A percentile compares a stretch with the other conserved stretches of the same genome.
phyloP scores from a whole-genome alignment of 2,797 vertebrate genomes.

The Rhinichthys osculus region DNA sequence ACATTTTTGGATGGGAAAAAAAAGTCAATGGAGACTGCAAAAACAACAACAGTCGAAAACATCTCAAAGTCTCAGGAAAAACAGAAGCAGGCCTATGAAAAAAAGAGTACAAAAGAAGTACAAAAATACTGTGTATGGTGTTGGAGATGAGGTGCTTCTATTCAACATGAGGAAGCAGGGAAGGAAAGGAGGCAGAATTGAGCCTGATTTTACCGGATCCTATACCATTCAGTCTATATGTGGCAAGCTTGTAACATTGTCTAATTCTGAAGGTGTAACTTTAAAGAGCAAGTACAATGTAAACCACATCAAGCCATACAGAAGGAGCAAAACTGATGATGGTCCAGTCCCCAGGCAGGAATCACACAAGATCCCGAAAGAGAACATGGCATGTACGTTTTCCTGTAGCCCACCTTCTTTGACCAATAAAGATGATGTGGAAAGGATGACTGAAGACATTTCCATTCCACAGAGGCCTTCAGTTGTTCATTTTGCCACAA shows the following conservation, averaged over 20 bases:
- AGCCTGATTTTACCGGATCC: slow-evolving; percentile 34
- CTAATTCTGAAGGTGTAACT: slow-evolving; percentile 13
- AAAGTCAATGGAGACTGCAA: too few species aligned
- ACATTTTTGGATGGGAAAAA: neutral
- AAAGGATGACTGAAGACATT: too few species aligned
- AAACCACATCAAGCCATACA: too few species aligned
- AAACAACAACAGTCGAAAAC: neutral
- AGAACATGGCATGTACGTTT: too few species aligned
- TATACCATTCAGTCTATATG: slow-evolving; percentile 19
- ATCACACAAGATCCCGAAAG: too few species aligned
- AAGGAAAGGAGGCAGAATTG: slow-evolving; percentile 41
- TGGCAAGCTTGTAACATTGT: slow-evolving; percentile 32
- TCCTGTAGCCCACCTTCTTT: too few species aligned
- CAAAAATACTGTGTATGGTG: slow-evolving; percentile 22
- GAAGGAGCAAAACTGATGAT: too few species aligned
- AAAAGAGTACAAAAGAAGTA: slow-evolving; percentile 44
- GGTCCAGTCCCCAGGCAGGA: too few species aligned
- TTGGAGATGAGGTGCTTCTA: slow-evolving; percentile 47
- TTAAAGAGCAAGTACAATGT: neutral
- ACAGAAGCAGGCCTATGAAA: slow-evolving; percentile 41
- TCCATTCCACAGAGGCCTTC: too few species aligned
- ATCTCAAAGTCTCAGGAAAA: slow-evolving; percentile 38
- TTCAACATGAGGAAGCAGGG: slow-evolving; percentile 41
- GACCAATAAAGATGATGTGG: too few species aligned
- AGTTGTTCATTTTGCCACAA: too few species aligned